These are phyloP conservation scores for Heptranchias perlo DNA, from an alignment of 2,113 vertebrate genomes.

Conservation along the genomic window DNA sequence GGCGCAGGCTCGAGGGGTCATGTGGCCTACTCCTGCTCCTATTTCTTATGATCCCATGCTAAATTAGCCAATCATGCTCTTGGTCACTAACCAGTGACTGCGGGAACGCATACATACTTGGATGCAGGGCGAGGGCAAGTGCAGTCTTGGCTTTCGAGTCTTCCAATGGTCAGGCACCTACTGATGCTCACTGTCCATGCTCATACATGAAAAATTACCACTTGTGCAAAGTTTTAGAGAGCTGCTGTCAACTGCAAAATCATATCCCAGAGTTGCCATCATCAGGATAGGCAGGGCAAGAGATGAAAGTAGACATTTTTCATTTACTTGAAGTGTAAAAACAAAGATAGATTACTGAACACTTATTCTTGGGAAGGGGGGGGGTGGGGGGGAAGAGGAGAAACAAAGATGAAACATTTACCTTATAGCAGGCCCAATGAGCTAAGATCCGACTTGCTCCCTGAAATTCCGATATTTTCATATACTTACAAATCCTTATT, in stretches of 20 bases:
- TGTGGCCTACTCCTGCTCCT: too few relatives aligned
- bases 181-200: not conserved
- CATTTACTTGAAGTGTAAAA: not conserved
- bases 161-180: not conserved
- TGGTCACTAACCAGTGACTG: not conserved
- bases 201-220: not conserved
- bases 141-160: not conserved
- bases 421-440: slow-evolving; percentile 95
- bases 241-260: not conserved
- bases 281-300: not conserved
- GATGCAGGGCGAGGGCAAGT: not conserved
- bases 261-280: not conserved
- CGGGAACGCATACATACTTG: not conserved
- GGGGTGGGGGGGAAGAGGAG: too few relatives aligned
- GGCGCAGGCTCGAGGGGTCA: too few relatives aligned
- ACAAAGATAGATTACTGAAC: not conserved
- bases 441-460: slow-evolving; percentile 87
- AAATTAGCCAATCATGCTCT: not conserved
- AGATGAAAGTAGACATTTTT: not conserved
- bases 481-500: slow-evolving; percentile 82
- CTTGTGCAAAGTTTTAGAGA: not conserved
- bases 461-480: slow-evolving; percentile 86
- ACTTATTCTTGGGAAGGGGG: not conserved
- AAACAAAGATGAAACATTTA: slow-evolving; percentile 42
- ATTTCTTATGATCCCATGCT: too few relatives aligned